A percentile compares a stretch with the other conserved stretches of the same genome.
These are phyloP conservation scores for Lepidurus packardi DNA, from an alignment of 1,140 invertebrate genomes.

Conservation along the genomic window DNA sequence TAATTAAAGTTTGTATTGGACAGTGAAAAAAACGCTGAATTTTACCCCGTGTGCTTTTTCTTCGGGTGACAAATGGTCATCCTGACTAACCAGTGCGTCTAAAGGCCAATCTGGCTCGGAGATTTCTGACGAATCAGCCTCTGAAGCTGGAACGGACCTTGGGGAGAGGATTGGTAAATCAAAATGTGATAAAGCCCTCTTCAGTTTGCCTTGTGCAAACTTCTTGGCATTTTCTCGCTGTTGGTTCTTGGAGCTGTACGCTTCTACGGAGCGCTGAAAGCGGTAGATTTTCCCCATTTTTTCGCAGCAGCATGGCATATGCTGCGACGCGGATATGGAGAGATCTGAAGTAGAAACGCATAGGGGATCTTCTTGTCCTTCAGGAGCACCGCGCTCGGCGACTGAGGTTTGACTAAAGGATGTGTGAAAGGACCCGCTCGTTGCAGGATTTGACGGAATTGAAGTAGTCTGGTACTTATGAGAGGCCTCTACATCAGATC, in stretches of 20 bases:
- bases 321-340: not conserved
- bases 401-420: conserved; percentile 36
- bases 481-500: not conserved
- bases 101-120: not conserved
- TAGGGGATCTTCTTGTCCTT: conserved; percentile 51
- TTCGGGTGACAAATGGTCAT: conserved; percentile 6
- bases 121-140: not conserved
- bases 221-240: not conserved
- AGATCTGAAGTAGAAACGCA: not conserved
- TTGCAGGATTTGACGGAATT: not conserved
- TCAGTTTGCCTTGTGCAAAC: conserved; percentile 9
- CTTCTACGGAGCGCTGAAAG: not conserved
- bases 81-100: not conserved
- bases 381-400: conserved; percentile 48
- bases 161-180: not conserved
- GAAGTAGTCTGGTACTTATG: not conserved
- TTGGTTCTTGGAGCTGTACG: not conserved
- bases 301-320: not conserved
- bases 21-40: not conserved
- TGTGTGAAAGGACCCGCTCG: not conserved
- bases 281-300: not conserved
- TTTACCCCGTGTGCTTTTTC: conserved; percentile 12
- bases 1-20: not conserved
- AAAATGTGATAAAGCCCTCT: not conserved
- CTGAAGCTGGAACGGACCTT: not conserved